Conservation (phyloP, 2,113 vertebrate species). For the Stegastes partitus region DNA sequence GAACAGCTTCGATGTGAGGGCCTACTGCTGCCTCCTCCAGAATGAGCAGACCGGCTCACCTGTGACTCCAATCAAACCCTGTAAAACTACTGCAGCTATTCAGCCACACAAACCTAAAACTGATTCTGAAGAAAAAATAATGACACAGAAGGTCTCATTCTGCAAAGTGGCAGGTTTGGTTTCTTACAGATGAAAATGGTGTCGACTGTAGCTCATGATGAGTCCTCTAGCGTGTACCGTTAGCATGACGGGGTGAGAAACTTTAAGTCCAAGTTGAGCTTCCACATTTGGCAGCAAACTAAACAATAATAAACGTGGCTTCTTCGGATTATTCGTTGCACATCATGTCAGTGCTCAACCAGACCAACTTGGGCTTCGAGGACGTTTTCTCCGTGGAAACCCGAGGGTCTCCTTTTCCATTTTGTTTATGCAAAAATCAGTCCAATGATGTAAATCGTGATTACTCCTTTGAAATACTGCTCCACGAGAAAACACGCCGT, state of each 20-base stretch:
- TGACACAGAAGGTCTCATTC: too few relatives aligned
- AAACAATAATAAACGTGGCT: background rate
- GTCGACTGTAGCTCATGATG: too few relatives aligned
- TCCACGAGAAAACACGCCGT: background rate
- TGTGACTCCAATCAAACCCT: too few relatives aligned
- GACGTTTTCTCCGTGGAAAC: background rate
- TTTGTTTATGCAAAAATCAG: constrained; percentile 4
- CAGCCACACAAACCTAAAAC: too few relatives aligned
- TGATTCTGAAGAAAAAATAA: too few relatives aligned
- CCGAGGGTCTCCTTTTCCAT: background rate
- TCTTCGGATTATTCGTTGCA: background rate
- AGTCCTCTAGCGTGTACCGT: too few relatives aligned
- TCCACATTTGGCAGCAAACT: background rate
- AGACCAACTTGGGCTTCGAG: background rate
- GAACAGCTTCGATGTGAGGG: too few relatives aligned
- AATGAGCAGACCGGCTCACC: too few relatives aligned
- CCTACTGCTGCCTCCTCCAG: too few relatives aligned
- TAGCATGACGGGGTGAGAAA: background rate
- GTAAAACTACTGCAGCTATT: too few relatives aligned
- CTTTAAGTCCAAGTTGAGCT: background rate
- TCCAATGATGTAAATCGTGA: background rate
- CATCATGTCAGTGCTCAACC: background rate
- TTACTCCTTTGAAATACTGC: constrained; percentile 19
- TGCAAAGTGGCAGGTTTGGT: too few relatives aligned
- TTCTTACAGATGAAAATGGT: too few relatives aligned